Percentiles rank a stretch among this genome's conserved stretches.
These are phyloP conservation scores for Gadus chalcogrammus DNA, from an alignment of 2,113 vertebrate species.

Conservation along the genomic window DNA sequence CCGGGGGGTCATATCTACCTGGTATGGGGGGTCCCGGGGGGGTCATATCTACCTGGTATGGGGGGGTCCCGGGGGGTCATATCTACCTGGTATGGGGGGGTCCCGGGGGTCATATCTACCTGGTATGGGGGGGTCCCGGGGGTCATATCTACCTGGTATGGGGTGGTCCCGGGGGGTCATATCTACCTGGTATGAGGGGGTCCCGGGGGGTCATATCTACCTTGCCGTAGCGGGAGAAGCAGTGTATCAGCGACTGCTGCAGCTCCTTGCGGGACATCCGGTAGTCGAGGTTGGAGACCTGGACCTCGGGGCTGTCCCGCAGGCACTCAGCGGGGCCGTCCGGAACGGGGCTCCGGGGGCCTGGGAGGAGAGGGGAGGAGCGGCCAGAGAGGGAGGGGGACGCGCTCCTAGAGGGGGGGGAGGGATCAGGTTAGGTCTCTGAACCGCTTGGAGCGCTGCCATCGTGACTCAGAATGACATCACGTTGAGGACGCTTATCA, in stretches of 20 bases:
- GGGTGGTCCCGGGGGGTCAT: no score
- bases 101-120: no score
- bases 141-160: no score
- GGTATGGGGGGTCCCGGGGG: no score
- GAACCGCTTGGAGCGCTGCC: neutral
- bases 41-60: no score
- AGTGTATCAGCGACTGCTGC: conserved; percentile 83
- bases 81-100: no score
- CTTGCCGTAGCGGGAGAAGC: conserved; percentile 86
- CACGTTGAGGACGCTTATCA: no score
- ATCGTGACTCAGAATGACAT: neutral
- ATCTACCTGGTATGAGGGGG: no score
- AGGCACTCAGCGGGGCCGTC: conserved; percentile 78
- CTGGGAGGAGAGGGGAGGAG: conserved; percentile 78
- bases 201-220: conserved; percentile 56
- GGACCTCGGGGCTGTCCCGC: conserved; percentile 86
- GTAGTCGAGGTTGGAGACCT: conserved; percentile 93
- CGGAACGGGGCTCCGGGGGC: conserved; percentile 61
- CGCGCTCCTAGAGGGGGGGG: conserved; percentile 69
- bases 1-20: no score
- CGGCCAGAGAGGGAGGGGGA: conserved; percentile 87
- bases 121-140: no score
- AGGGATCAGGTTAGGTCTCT: neutral
- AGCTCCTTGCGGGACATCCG: conserved; percentile 92
- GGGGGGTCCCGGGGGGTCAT: no score